Evolutionary conservation across 2,797 vertebrate genomes (phyloP), one percentile per base, ranked within the genome.

Genomic region (Halcyon leucocephala): DNA sequence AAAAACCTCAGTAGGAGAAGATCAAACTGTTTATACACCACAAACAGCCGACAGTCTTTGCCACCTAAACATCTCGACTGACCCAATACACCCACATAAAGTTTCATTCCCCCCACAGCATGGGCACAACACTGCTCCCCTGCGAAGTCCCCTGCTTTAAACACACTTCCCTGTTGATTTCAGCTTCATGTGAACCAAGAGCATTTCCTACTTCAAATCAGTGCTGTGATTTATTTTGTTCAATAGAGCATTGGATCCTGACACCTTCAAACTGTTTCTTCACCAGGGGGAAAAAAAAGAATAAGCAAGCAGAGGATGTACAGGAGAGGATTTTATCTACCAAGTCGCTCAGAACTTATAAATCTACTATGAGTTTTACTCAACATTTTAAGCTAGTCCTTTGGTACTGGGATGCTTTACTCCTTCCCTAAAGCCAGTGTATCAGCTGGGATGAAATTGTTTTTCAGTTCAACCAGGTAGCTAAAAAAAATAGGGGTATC

Each of bases 221-320:
- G 12, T 1, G 3, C 31, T 37, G 7, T 0, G 2, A 41, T 35
- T 21, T 48, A 21, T 19, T 49, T 78, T 54, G 65, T 58, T 58
- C 35, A 48, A 16, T 1, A 52, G 55, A 9, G 16, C 4, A 31
- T 1, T 64, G 57, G 52, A 67, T 61, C 51, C 51, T 37, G 42
- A 60, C n/a, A 70, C 86, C 44, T 85, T 39, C 82, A 90, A 84
- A 49, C 25, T 95, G 80, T 78, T 61, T 92, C 79, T 92, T 89
- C 48, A 61, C n/a, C 15, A 33, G 62, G 35, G 69, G 37, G 33
- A 29, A 82, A 13, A 13, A 95, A 83, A 67, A 87, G 18, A 85
- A 91, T 24, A 93, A 85, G 73, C 42, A 72, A 42, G 26, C 39
- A 94, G 72, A 87, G 78, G 77, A 89, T 37, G 35, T 37, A 37